phyloP scores from a whole-genome alignment of 2,113 vertebrate species.

The Myrmophylax atrothorax region DNA sequence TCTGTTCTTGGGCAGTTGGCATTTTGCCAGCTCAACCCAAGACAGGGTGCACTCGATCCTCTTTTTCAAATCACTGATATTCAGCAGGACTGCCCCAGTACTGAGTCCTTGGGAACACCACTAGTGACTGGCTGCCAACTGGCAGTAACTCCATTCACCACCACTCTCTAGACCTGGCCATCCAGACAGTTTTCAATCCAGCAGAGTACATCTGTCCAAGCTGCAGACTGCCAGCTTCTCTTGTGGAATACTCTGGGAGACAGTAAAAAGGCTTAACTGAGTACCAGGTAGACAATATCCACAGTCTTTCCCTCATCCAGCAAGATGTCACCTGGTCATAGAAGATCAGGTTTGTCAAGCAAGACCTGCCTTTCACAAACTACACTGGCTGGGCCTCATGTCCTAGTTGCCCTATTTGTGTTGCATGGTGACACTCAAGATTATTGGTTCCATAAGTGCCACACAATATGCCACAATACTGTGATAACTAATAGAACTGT shows the following conservation, averaged over 20 bases:
- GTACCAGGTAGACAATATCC: background rate
- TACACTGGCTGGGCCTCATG: background rate
- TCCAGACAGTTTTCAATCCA: background rate
- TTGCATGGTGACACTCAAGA: background rate
- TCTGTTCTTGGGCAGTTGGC: too few species aligned
- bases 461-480: background rate
- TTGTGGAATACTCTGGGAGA: background rate
- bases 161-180: background rate
- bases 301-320: background rate
- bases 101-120: background rate
- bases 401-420: background rate
- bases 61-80: background rate
- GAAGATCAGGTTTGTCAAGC: background rate
- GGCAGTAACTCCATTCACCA: background rate
- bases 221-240: background rate
- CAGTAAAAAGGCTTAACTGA: background rate
- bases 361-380: background rate
- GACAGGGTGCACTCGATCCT: background rate
- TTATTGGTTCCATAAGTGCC: background rate
- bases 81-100: background rate
- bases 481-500: background rate
- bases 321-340: background rate
- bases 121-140: background rate
- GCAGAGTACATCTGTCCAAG: background rate
- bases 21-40: too few species aligned